Evolutionary conservation across 1,140 invertebrate genomes (phyloP).

Genomic region (Lerema accius): DNA sequence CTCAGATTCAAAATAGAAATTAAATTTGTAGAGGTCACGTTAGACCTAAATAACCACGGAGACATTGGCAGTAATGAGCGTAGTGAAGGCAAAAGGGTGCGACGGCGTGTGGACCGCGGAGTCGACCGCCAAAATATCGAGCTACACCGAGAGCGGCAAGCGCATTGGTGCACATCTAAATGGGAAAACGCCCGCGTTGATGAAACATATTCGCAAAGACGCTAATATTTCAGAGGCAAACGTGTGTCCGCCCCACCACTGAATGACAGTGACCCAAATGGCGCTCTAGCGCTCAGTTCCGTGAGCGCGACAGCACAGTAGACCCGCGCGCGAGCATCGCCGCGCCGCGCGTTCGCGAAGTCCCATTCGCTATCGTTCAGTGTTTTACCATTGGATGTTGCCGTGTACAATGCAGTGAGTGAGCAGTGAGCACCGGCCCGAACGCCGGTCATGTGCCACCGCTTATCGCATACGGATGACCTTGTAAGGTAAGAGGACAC

Average conservation of each 20-base stretch:
- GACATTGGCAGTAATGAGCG: slow-evolving; percentile 6
- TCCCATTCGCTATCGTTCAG: slow-evolving; percentile 58
- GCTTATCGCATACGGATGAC: slow-evolving; percentile 48
- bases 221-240: slow-evolving; percentile 78
- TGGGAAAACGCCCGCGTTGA: slow-evolving; percentile 54
- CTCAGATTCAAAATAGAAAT: no score
- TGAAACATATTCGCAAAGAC: slow-evolving; percentile 76
- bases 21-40: background rate
- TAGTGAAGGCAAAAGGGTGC: slow-evolving; percentile 24
- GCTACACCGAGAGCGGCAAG: slow-evolving; percentile 52
- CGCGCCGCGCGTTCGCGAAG: slow-evolving; percentile 39
- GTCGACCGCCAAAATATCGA: slow-evolving; percentile 47
- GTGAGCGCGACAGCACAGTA: slow-evolving; percentile 61
- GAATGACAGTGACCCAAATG: slow-evolving; percentile 81
- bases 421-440: slow-evolving; percentile 55
- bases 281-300: slow-evolving; percentile 78
- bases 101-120: slow-evolving; percentile 22
- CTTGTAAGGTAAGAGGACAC: slow-evolving; percentile 60
- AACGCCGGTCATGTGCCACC: slow-evolving; percentile 46
- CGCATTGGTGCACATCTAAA: slow-evolving; percentile 51
- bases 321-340: slow-evolving; percentile 45
- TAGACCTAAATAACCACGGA: background rate
- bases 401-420: slow-evolving; percentile 73
- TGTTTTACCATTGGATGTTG: slow-evolving; percentile 71
- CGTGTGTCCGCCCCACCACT: slow-evolving; percentile 76